Base-by-base conservation (phyloP, 2,888 invertebrate species). In the Syritta pipiens region DNA sequence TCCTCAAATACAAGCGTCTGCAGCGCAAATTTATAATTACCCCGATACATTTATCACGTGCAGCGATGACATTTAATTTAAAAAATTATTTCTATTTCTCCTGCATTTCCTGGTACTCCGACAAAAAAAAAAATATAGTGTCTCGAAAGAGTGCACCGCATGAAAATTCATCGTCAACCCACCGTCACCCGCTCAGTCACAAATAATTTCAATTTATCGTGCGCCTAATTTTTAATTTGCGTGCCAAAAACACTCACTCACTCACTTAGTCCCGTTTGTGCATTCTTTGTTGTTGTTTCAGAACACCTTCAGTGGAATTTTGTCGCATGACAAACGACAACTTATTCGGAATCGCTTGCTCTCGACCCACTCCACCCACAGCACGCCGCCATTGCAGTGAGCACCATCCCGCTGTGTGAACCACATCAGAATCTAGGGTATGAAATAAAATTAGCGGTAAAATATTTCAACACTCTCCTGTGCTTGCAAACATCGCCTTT, bases 381-480 rank as follows among this genome's bases (percentile, higher is more conserved):
- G 9, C 3, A 17, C 14, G 12, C 24, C 10, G 20, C 19, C 6
- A 26, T 22, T 10, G n/a, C n/a, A n/a, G n/a, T n/a, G n/a, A n/a
- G n/a, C 46, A 10, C 9, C 26, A 17, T 32, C 7, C 14, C 20
- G 12, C 46, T n/a, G 42, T 53, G 35, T 53, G 12, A 62, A 48
- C 32, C 19, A 24, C 19, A 53, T 6, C 19, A 42, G 26, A 14
- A 42, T 32, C 26, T 49, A 12, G 7, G 10, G 32, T 32, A 24
- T 22, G 14, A 46, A 71, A 76, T 76, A 53, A 59, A 77, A 77
- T 77, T 77, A 77, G 71, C 71, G 71, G 49, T 26, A 32, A 63
- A 65, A 77, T 77, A 77, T 71, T 59, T 65, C 63, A 65, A 71
- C 76, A 71, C 59, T 63, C 19, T 2, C 28, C 10, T 37, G n/a